Percentiles rank a stretch among this genome's conserved stretches.
Evolutionary conservation across 2,888 invertebrate genomes (phyloP).

Genomic region (Rhamnusium bicolor): DNA sequence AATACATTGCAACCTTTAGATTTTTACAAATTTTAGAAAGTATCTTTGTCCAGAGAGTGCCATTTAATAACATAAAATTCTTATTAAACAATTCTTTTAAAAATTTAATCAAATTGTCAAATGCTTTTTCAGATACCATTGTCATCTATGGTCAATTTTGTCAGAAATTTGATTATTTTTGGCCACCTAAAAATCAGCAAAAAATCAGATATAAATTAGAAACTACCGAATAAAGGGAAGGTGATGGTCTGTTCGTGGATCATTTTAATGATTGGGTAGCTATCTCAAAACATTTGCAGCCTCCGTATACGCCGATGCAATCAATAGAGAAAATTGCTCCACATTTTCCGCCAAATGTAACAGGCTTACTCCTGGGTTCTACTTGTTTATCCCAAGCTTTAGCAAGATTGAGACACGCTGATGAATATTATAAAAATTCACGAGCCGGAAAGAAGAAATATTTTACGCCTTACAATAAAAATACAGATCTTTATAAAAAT

Average conservation of each 20-base stretch:
- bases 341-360: background rate
- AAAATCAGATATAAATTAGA: slow-evolving; percentile 4
- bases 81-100: slow-evolving; percentile 7
- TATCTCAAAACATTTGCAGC: background rate
- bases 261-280: background rate
- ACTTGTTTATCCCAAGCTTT: background rate
- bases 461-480: background rate
- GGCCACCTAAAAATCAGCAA: background rate
- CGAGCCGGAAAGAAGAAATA: background rate
- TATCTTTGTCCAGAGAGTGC: background rate
- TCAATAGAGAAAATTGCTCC: background rate
- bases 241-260: background rate
- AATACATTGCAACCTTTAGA: background rate
- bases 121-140: slow-evolving; percentile 5
- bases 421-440: background rate
- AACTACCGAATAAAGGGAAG: background rate
- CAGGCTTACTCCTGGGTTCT: no score
- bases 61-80: slow-evolving; percentile 2
- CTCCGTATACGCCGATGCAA: background rate
- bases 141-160: background rate
- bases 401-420: background rate
- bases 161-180: background rate
- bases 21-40: slow-evolving; percentile 4
- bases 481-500: background rate
- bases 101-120: background rate